Percentiles rank a stretch among this genome's conserved stretches.
Evolutionary conservation across 2,888 invertebrate genomes (phyloP).

Genomic region (Drosophila mimica): DNA sequence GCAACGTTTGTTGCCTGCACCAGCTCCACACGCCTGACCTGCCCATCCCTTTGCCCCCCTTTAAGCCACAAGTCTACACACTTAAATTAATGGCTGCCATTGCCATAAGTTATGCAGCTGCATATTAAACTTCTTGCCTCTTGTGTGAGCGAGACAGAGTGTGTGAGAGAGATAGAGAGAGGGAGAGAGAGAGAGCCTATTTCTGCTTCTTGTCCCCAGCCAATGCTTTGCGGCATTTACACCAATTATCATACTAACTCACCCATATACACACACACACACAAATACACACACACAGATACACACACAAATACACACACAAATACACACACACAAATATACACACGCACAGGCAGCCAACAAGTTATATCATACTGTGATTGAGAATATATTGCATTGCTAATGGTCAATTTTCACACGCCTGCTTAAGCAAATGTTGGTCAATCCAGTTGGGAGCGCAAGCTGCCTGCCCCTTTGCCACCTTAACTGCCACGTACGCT

Average conservation of each 20-base stretch:
- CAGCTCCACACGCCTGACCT: not conserved
- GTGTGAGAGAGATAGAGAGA: conserved; percentile 15
- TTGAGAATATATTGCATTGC: conserved; percentile 77
- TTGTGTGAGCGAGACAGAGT: conserved; percentile 6
- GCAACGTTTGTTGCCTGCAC: conserved; percentile 58
- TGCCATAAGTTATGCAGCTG: conserved; percentile 79
- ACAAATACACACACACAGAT: conserved; percentile 21
- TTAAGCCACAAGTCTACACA: conserved; percentile 25
- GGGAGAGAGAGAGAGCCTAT: conserved; percentile 6
- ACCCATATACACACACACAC: conserved; percentile 25
- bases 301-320: conserved; percentile 22
- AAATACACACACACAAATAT: conserved; percentile 22
- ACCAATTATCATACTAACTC: conserved; percentile 71
- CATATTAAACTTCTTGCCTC: conserved; percentile 68
- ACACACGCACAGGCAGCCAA: conserved; percentile 30
- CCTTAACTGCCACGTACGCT: not conserved
- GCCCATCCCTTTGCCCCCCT: not conserved
- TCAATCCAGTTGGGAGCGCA: conserved; percentile 26
- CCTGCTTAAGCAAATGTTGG: conserved; percentile 78
- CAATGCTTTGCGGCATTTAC: conserved; percentile 72
- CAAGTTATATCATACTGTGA: conserved; percentile 68
- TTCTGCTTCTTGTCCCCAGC: conserved; percentile 42
- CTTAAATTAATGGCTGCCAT: conserved; percentile 77
- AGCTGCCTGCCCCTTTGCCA: not conserved
- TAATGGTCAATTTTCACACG: conserved; percentile 82